These are phyloP conservation scores for Limenitis camilla DNA, from an alignment of 2,888 invertebrate genomes.

Conservation along the genomic window DNA sequence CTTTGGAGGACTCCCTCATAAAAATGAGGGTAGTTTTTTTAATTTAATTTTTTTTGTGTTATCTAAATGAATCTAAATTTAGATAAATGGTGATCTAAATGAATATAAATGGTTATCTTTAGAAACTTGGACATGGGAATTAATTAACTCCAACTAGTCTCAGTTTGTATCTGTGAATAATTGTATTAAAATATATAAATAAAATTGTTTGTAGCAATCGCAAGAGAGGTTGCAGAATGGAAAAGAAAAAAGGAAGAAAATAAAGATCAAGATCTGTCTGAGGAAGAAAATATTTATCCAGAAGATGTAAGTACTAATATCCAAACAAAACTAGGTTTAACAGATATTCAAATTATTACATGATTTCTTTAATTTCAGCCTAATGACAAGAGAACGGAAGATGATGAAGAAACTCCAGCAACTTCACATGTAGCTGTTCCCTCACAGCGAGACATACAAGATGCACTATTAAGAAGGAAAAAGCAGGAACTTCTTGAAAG, in stretches of 20 bases:
- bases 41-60: too few relatives aligned
- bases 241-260: constrained; percentile 74
- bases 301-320: constrained; percentile 45
- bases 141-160: too few relatives aligned
- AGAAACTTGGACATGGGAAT: too few relatives aligned
- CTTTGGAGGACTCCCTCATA: too few relatives aligned
- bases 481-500: constrained; percentile 93
- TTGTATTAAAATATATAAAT: too few relatives aligned
- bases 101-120: too few relatives aligned
- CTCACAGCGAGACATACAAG: constrained; percentile 94
- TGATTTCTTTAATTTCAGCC: constrained; percentile 40
- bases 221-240: constrained; percentile 81
- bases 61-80: too few relatives aligned
- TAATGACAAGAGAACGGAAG: constrained; percentile 58
- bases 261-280: constrained; percentile 75
- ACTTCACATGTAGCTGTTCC: constrained; percentile 90
- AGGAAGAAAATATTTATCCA: constrained; percentile 83
- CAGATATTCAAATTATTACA: neutral
- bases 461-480: constrained; percentile 89
- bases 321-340: too few relatives aligned
- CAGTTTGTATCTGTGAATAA: too few relatives aligned
- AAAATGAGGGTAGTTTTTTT: too few relatives aligned
- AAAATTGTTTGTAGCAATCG: constrained; percentile 45
- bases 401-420: constrained; percentile 36
- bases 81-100: too few relatives aligned